Base-by-base conservation (phyloP, 92 coral and sea anemone genomes). In the Virgularia gustaviana region DNA sequence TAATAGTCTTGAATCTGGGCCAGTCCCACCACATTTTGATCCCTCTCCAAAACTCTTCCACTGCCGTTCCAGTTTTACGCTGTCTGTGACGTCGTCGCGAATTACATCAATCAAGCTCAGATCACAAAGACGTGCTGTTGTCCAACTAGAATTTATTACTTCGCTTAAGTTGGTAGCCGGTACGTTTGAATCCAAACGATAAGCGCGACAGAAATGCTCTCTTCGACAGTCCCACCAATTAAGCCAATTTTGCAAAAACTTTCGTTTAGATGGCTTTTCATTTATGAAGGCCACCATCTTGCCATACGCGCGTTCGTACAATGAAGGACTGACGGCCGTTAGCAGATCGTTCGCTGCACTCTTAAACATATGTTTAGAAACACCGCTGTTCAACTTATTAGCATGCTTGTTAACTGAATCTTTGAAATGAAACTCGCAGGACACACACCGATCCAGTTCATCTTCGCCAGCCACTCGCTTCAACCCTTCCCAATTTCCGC, bases 351-450 rank as follows among this genome's bases (percentile, higher is more conserved):
- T 41, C 20, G 49, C 78, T 19, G 71, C 59, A 24, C 33, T 45
- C 30, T 78, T 78, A 36, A 70, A 78, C 27, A 29, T 51, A 34
- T 59, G 57, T 52, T 70, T 78, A 25, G 83, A 13, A 36, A 57
- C 71, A 33, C 71, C 83, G 37, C 83, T 78, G 77, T 78, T 57
- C 32, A 43, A 41, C 19, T 36, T 35, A 23, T 62, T 37, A 16
- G 49, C 44, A 23, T 73, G 85, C 42, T 61, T 57, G 37, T 75
- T 65, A 19, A 55, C 47, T 3, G 67, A 82, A 42, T 76, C 73
- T 27, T 41, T 75, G 38, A 82, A 76, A 34, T 82, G 82, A 41
- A 82, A 76, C 71, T 82, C 66, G 56, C 82, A 82, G 3, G 86
- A 76, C 20, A 56, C 72, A 39, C 58, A 47, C 19, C 66, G 57